phyloP scores from a whole-genome alignment of 1,140 invertebrate genomes.

The Stegodyphus mimosarum region DNA sequence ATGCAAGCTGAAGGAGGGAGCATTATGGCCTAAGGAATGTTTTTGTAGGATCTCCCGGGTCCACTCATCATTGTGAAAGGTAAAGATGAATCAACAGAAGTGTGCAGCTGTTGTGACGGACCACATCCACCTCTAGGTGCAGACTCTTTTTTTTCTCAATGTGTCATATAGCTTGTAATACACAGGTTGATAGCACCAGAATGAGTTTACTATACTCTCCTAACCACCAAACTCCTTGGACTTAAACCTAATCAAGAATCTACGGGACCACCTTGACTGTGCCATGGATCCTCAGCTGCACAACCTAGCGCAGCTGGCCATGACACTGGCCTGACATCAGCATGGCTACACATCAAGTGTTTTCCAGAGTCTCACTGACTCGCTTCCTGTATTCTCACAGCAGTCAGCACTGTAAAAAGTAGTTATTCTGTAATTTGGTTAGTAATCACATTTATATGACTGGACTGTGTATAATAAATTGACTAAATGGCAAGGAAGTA shows the following conservation, averaged over 20 bases:
- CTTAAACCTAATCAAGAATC: not conserved
- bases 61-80: slow-evolving; percentile 22
- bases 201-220: not conserved
- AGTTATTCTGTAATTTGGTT: too few relatives aligned
- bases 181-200: not conserved
- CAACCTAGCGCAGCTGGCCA: not conserved
- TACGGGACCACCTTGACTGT: not conserved
- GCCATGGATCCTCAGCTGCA: not conserved
- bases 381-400: not conserved
- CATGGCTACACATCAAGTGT: not conserved
- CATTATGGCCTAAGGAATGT: slow-evolving; percentile 6
- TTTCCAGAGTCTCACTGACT: not conserved
- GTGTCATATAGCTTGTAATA: not conserved
- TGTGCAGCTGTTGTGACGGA: slow-evolving; percentile 1
- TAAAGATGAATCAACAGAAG: not conserved
- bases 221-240: not conserved
- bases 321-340: not conserved
- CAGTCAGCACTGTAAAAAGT: not conserved
- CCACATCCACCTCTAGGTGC: slow-evolving; percentile 3
- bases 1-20: not conserved
- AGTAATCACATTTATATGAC: not conserved
- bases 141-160: not conserved
- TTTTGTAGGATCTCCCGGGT: slow-evolving; percentile 6
- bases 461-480: not conserved
- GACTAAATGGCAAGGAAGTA: too few relatives aligned